Evolutionary conservation across 2,113 vertebrate species (phyloP).

Genomic region (Centropristis striata): DNA sequence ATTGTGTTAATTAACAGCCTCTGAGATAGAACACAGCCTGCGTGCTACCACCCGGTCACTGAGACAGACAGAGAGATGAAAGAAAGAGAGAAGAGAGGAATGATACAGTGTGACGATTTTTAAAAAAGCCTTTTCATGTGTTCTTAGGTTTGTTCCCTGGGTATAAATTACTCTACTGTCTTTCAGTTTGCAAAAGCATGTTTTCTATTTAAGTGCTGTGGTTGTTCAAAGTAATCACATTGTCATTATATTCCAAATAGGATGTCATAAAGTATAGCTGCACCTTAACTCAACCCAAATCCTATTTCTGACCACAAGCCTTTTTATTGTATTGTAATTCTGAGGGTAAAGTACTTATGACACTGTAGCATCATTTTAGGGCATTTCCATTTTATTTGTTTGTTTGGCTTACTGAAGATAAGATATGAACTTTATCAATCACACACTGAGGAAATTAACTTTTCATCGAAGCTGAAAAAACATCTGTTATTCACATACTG

Average conservation of each 20-base stretch:
- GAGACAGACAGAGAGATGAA: constrained; percentile 18
- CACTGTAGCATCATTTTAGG: not conserved
- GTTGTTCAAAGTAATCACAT: no score
- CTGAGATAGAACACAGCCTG: constrained; percentile 36
- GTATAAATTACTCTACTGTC: not conserved
- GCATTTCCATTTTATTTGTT: not conserved
- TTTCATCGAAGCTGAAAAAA: no score
- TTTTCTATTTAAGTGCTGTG: no score
- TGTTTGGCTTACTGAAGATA: not conserved
- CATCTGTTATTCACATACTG: no score
- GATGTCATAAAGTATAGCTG: no score
- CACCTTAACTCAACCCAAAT: not conserved
- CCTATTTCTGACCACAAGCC: not conserved
- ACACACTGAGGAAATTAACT: no score
- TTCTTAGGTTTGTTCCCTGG: not conserved
- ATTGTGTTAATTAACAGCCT: constrained; percentile 66
- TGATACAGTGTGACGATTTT: constrained; percentile 17
- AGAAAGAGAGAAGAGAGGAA: constrained; percentile 23
- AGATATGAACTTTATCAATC: no score
- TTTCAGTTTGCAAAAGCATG: not conserved
- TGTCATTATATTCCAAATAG: no score
- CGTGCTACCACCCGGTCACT: constrained; percentile 33
- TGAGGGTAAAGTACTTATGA: not conserved
- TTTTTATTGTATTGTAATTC: not conserved
- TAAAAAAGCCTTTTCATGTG: constrained; percentile 16